Conservation (phyloP, 2,113 vertebrate genomes). For the Ptyas mucosa region DNA sequence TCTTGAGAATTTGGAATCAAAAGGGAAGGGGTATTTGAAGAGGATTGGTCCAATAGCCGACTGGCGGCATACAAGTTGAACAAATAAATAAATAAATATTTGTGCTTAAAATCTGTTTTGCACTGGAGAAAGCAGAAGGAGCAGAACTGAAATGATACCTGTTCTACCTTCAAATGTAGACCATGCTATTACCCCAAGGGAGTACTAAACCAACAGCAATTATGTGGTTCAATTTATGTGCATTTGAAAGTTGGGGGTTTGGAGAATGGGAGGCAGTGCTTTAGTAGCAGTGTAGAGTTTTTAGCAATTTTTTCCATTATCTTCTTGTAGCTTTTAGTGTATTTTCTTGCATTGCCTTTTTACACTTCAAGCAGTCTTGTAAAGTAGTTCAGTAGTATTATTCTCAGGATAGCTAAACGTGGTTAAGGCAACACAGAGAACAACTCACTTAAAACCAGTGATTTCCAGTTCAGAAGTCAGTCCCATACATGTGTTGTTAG, state of each 20-base stretch:
- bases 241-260: background rate
- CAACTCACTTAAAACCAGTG: background rate
- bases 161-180: background rate
- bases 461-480: background rate
- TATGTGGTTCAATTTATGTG: background rate
- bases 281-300: background rate
- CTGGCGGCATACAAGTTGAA: too few species aligned
- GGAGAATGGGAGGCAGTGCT: background rate
- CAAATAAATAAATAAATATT: too few species aligned
- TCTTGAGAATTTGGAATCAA: background rate
- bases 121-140: background rate
- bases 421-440: background rate
- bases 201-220: background rate
- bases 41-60: rapidly evolving
- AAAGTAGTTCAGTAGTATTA: background rate
- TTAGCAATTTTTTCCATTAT: background rate
- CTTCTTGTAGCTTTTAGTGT: background rate
- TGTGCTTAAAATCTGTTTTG: background rate
- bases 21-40: background rate
- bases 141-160: rapidly evolving
- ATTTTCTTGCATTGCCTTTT: background rate
- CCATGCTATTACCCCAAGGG: background rate
- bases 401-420: background rate
- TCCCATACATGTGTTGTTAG: background rate
- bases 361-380: background rate